Evolutionary conservation across 1,140 invertebrate genomes (phyloP).

Genomic region (Scylla paramamosain): DNA sequence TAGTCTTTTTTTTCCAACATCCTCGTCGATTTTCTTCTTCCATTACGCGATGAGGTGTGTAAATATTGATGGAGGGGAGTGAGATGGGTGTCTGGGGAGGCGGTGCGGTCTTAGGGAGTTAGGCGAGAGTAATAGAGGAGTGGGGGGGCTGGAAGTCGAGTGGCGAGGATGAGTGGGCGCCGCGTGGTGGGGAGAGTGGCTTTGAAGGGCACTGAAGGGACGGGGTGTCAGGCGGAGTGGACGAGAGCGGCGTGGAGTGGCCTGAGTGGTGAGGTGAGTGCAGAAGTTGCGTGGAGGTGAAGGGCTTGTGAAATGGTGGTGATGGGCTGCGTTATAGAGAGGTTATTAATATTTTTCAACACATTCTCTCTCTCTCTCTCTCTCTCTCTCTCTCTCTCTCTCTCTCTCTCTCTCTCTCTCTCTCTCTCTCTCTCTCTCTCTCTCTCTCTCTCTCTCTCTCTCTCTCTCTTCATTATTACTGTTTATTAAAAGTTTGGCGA

Average conservation of each 20-base stretch:
- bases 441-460: no score
- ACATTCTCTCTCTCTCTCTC: no score
- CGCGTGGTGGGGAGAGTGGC: background rate
- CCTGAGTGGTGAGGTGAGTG: background rate
- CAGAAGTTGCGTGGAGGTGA: background rate
- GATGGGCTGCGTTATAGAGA: background rate
- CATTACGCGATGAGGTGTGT: conserved; percentile 19
- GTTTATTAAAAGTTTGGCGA: background rate
- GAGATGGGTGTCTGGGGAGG: background rate
- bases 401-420: no score
- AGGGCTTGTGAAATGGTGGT: background rate
- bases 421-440: no score
- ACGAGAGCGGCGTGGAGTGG: background rate
- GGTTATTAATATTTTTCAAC: no score
- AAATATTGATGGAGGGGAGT: conserved; percentile 22
- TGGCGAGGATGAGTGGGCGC: background rate
- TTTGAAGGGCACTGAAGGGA: background rate
- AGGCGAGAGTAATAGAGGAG: background rate
- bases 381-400: no score
- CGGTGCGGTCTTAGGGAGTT: background rate
- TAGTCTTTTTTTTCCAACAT: background rate
- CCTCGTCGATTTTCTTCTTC: background rate
- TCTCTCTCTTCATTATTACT: background rate
- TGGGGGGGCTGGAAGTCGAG: background rate
- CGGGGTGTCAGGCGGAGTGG: background rate